These are phyloP conservation scores for Neodiprion fabricii DNA, from an alignment of 1,140 invertebrate genomes.

Conservation along the genomic window DNA sequence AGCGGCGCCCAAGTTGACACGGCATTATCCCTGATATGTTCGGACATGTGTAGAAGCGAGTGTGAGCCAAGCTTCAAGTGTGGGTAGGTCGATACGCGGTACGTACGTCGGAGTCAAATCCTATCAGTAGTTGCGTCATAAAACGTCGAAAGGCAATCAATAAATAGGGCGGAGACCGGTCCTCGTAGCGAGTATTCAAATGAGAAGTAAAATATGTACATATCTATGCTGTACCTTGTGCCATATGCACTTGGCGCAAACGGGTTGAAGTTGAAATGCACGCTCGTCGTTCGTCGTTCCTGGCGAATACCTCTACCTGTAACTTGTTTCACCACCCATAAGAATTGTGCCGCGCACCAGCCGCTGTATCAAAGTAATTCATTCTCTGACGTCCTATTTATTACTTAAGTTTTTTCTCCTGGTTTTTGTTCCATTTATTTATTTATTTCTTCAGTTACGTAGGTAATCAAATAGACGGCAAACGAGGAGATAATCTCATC, in stretches of 20 bases:
- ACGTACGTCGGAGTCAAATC: background rate
- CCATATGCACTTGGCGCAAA: background rate
- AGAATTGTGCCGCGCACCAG: background rate
- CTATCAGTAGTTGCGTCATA: background rate
- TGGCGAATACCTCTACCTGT: background rate
- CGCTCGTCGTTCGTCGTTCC: background rate
- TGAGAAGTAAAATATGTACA: background rate
- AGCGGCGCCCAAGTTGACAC: background rate
- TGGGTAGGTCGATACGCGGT: background rate
- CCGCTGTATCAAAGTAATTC: background rate
- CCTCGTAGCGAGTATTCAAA: background rate
- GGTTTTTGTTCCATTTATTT: too few species aligned
- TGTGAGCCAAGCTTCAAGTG: background rate
- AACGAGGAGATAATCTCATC: too few species aligned
- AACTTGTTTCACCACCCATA: background rate
- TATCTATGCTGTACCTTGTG: background rate
- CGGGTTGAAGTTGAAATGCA: background rate
- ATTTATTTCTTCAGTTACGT: too few species aligned
- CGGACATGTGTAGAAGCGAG: too few species aligned
- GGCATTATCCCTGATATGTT: background rate
- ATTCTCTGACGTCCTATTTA: background rate
- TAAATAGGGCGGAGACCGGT: background rate
- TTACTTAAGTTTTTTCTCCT: background rate
- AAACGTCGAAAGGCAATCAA: conserved; percentile 1
- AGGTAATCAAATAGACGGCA: too few species aligned